Base-by-base conservation (phyloP, 2,113 vertebrate species). In the Hyaena hyaena region DNA sequence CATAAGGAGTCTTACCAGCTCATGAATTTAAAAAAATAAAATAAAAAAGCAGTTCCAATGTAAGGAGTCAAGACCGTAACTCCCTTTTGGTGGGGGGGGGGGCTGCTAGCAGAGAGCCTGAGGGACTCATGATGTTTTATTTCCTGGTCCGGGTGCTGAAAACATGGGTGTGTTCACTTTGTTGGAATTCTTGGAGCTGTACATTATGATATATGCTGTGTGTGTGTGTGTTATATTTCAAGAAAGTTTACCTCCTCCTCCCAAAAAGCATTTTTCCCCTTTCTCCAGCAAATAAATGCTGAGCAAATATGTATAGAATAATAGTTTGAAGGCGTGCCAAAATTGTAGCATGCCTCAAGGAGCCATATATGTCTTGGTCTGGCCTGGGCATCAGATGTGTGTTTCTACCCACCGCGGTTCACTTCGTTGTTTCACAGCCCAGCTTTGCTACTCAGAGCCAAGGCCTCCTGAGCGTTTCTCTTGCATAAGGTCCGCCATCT, bases 261-360 rank as follows among this genome's bases (percentile, higher is more conserved):
- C 84, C 24, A 26, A n/a, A 91, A 21, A 83, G 21, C 19, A 55
- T 82, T 66, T 61, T 21, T 21, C 19, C 39, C 9, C 6, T 81
- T 61, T 90, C 31, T 73, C 65, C 7, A 28, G 17, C 90, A 65
- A 90, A 82, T 93, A 93, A 94, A 84, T 73, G 31, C 74, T 90
- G 31, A 93, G 50, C 89, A 90, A 94, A 88, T 84, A 83, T 15
- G 58, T 26, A 2, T 43, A 89, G 55, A 86, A 43, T 15, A 69
- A 92, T 21, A 43, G n/a, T 73, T 82, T 92, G 65, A 85, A 88
- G 81, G 43, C 21, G 4, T 90, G 63, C 21, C 84, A 86, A 66
- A 16, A 35, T 17, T 33, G 39, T 3, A 11, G 35, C n/a, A 2
- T 14, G 31, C 31, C 58, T 77, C 71, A 1, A 8, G 68, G 14